Conservation (phyloP, 2,113 vertebrate genomes). For the Jacana jacana region DNA sequence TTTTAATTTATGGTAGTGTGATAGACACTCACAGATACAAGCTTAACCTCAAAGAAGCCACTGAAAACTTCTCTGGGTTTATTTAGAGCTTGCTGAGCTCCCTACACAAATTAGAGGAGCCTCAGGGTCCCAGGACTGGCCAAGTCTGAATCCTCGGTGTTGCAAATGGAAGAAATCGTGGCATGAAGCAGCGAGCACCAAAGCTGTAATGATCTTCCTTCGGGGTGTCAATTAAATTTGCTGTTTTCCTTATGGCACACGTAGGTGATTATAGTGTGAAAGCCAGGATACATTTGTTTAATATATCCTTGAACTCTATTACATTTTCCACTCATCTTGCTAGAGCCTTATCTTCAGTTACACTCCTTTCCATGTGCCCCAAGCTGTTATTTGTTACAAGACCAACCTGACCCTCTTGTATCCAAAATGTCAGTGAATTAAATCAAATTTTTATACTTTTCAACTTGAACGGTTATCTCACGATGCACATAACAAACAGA, state of each 20-base stretch:
- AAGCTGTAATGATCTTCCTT: slow-evolving; percentile 26
- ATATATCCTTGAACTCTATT: slow-evolving; percentile 35
- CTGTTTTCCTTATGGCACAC: slow-evolving; percentile 43
- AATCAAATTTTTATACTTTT: slow-evolving; percentile 65
- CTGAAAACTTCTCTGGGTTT: background rate
- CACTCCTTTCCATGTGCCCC: slow-evolving; percentile 24
- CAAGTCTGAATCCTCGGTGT: background rate
- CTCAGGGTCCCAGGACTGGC: background rate
- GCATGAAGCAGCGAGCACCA: background rate
- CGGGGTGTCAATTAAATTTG: slow-evolving; percentile 32
- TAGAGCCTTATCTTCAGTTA: slow-evolving; percentile 60
- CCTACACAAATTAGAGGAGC: background rate
- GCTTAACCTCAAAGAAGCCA: background rate
- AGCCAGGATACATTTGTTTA: slow-evolving; percentile 43
- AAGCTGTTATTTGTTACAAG: slow-evolving; percentile 25
- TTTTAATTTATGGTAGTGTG: background rate
- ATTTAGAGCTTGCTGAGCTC: background rate
- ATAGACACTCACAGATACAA: background rate
- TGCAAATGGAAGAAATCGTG: background rate
- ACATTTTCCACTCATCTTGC: slow-evolving; percentile 43
- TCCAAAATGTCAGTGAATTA: slow-evolving; percentile 47
- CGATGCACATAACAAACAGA: slow-evolving; percentile 60
- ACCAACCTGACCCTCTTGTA: slow-evolving; percentile 40
- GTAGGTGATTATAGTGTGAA: slow-evolving; percentile 16
- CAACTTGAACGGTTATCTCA: slow-evolving; percentile 51